Evolutionary conservation across 2,113 vertebrate genomes (phyloP).

Genomic region (Dromaius novaehollandiae): DNA sequence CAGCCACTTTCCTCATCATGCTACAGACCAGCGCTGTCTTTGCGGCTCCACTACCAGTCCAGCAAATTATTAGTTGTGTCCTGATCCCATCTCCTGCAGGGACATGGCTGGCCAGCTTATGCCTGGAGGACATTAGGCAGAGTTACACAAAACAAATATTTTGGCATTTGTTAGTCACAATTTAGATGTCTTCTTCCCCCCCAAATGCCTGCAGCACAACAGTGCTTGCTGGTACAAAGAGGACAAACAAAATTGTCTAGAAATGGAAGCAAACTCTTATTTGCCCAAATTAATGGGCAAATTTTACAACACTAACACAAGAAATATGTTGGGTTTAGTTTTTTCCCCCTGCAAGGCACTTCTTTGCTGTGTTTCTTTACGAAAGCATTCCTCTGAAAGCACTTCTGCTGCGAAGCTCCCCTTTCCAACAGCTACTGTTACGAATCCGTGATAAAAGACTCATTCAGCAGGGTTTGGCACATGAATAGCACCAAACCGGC

Average conservation of each 20-base stretch:
- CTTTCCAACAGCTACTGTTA: constrained; percentile 44
- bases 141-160: neutral
- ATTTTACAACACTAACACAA: neutral
- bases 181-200: neutral
- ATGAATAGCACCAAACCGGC: neutral
- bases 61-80: neutral
- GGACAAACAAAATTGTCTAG: neutral
- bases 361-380: neutral
- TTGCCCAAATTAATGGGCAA: neutral
- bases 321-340: neutral
- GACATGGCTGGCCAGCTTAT: neutral
- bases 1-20: neutral
- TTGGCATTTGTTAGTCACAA: neutral
- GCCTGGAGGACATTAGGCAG: neutral
- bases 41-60: neutral
- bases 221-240: neutral
- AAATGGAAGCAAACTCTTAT: constrained; percentile 13
- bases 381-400: constrained; percentile 40
- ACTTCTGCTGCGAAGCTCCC: neutral
- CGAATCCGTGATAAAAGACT: constrained; percentile 45
- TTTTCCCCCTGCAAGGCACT: neutral
- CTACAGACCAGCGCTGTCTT: accelerated
- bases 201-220: neutral
- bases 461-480: constrained; percentile 56
- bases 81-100: neutral